Conservation (phyloP, 2,888 invertebrate genomes). For the Plebejus melissa region DNA sequence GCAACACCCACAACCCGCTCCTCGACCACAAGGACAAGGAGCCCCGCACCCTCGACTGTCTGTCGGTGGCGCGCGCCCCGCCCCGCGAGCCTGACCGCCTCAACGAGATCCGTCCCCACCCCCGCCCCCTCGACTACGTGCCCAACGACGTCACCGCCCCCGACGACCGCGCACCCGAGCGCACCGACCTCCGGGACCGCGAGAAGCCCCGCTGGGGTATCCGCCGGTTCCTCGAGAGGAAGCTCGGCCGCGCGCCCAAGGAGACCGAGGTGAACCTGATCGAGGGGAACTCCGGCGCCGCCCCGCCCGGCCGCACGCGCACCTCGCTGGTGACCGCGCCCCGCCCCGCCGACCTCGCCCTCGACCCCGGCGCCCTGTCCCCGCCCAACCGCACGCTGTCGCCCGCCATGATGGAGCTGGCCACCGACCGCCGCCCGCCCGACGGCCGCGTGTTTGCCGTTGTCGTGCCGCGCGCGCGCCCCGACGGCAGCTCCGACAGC, state of each 20-base stretch:
- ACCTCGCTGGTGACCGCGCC: constrained; percentile 60
- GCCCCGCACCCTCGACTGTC: constrained; percentile 50
- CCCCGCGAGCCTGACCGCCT: constrained; percentile 49
- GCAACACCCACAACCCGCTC: constrained; percentile 77
- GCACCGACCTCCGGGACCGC: constrained; percentile 65
- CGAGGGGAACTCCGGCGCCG: constrained; percentile 45
- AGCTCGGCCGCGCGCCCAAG: constrained; percentile 51
- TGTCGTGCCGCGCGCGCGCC: constrained; percentile 67
- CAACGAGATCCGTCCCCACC: constrained; percentile 63
- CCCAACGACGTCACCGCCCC: constrained; percentile 83
- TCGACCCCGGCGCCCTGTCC: constrained; percentile 67
- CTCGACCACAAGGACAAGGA: constrained; percentile 84
- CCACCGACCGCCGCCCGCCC: constrained; percentile 49
- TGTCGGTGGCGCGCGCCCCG: constrained; percentile 59
- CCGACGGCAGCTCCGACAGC: constrained; percentile 59
- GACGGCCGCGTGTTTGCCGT: constrained; percentile 70
- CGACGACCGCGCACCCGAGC: constrained; percentile 60
- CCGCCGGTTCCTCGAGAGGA: constrained; percentile 63
- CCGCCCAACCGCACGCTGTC: constrained; percentile 72
- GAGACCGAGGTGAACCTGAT: constrained; percentile 80
- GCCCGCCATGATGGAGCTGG: constrained; percentile 69
- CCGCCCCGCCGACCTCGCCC: constrained; percentile 56
- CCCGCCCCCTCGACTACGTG: constrained; percentile 80
- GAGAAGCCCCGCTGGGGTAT: constrained; percentile 68
- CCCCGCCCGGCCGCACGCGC: constrained; percentile 46